Evolutionary conservation across 2,113 vertebrate species (phyloP), one percentile per base, ranked within the genome.

Genomic region (Pycnonotus jocosus): DNA sequence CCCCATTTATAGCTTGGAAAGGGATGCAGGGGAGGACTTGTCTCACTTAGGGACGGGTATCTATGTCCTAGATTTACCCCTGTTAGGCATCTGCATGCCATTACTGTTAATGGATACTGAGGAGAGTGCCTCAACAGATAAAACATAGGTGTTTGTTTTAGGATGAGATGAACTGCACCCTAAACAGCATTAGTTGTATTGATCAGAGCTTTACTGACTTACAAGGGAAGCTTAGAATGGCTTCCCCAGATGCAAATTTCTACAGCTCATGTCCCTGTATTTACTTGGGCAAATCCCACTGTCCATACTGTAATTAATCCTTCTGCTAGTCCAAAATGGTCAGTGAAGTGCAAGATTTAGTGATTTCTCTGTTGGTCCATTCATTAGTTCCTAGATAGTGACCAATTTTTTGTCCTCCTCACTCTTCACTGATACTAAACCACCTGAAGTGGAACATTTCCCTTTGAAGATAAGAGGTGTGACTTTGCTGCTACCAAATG

Each of bases 141-240:
- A 93, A 95, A 87, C 60, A 83, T 44, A 71, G 82, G 60, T 94
- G 80, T 97, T 95, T 97, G 85, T 95, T 96, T 93, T 93, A 81
- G 72, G 60, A 90, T 71, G 68, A 61, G 3, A 94, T 92, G 92
- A 94, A 96, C 95, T 95, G 79, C 76, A 90, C 76, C 95, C 88
- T 88, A 86, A 95, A 95, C 92, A 93, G 72, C 77, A 88, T 97
- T 95, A 92, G 83, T 78, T 94, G 11, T 91, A 96, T 96, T 90
- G 96, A 97, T 97, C 92, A 90, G 60, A 80, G 80, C 72, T 94
- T 95, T 95, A 81, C 91, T 74, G 94, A 86, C 71, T 93, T 88
- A 66, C 33, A 58, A 44, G 24, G 38, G 62, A 73, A 93, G 91
- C 86, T 94, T 93, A 88, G 68, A n/a, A 73, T 62, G 48, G 51